Evolutionary conservation across 2,113 vertebrate genomes (phyloP).

Genomic region (Colaptes auratus): DNA sequence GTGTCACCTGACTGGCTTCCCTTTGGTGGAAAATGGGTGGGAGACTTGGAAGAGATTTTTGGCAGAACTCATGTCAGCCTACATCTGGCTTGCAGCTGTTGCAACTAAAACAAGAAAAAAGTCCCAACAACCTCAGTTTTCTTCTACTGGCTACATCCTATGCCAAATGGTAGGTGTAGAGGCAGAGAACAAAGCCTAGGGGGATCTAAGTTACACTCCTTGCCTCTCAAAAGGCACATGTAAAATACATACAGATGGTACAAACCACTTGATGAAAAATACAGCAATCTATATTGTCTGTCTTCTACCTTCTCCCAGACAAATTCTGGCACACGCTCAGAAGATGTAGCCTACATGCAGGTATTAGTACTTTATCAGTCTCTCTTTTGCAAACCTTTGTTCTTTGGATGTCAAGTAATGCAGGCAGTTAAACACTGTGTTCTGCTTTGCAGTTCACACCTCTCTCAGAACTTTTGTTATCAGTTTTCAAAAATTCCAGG

Average conservation of each 20-base stretch:
- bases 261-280: slow-evolving; percentile 64
- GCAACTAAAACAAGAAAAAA: slow-evolving; percentile 64
- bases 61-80: slow-evolving; percentile 66
- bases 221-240: slow-evolving; percentile 43
- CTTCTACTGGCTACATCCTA: slow-evolving; percentile 64
- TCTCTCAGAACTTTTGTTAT: slow-evolving; percentile 57
- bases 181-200: slow-evolving; percentile 58
- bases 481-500: slow-evolving; percentile 52
- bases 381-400: slow-evolving; percentile 58
- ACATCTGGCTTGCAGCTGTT: slow-evolving; percentile 84
- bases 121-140: slow-evolving; percentile 48
- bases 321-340: slow-evolving; percentile 40
- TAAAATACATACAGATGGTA: slow-evolving; percentile 75
- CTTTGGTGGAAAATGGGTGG: slow-evolving; percentile 77
- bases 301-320: not conserved
- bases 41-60: slow-evolving; percentile 69
- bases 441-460: slow-evolving; percentile 52
- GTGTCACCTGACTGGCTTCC: slow-evolving; percentile 57
- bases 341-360: slow-evolving; percentile 64
- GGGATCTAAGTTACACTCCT: slow-evolving; percentile 59
- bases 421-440: slow-evolving; percentile 62
- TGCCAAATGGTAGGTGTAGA: slow-evolving; percentile 79
- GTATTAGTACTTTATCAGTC: slow-evolving; percentile 49
- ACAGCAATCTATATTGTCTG: slow-evolving; percentile 47
- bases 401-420: slow-evolving; percentile 64